phyloP scores from a whole-genome alignment of 1,140 invertebrate species.

The Lepidurus apus region DNA sequence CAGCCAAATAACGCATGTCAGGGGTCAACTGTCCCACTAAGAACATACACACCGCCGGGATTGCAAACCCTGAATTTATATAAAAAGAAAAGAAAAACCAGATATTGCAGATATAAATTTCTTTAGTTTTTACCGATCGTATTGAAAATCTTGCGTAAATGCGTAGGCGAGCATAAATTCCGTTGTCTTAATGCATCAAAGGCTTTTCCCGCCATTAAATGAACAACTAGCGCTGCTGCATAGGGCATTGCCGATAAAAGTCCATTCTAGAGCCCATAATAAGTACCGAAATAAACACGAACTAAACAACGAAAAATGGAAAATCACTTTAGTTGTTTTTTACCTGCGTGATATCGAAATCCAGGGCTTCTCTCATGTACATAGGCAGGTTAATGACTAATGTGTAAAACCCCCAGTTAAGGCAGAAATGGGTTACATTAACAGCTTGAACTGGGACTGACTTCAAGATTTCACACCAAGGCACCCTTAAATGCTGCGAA shows the following conservation, averaged over 20 bases:
- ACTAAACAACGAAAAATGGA: constrained; percentile 1
- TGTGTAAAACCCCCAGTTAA: constrained; percentile 58
- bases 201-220: constrained; percentile 37
- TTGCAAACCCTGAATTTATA: constrained; percentile 35
- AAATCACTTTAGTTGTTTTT: constrained; percentile 20
- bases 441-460: constrained; percentile 54
- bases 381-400: constrained; percentile 54
- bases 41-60: constrained; percentile 35
- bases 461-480: constrained; percentile 51
- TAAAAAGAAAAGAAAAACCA: constrained; percentile 24
- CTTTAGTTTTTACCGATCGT: constrained; percentile 39
- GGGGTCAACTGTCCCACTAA: constrained; percentile 35
- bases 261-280: constrained; percentile 48
- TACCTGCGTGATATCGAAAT: constrained; percentile 53
- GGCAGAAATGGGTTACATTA: constrained; percentile 53
- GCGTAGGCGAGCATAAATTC: constrained; percentile 37
- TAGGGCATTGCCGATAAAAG: constrained; percentile 54
- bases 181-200: constrained; percentile 39
- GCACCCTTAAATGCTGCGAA: constrained; percentile 39
- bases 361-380: constrained; percentile 55
- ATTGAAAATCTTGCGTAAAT: constrained; percentile 41
- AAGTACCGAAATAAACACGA: constrained; percentile 7
- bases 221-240: constrained; percentile 42
- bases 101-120: constrained; percentile 31
- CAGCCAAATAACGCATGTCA: constrained; percentile 35